These are phyloP conservation scores for Gortyna flavago DNA, from an alignment of 2,888 invertebrate genomes.

Conservation along the genomic window DNA sequence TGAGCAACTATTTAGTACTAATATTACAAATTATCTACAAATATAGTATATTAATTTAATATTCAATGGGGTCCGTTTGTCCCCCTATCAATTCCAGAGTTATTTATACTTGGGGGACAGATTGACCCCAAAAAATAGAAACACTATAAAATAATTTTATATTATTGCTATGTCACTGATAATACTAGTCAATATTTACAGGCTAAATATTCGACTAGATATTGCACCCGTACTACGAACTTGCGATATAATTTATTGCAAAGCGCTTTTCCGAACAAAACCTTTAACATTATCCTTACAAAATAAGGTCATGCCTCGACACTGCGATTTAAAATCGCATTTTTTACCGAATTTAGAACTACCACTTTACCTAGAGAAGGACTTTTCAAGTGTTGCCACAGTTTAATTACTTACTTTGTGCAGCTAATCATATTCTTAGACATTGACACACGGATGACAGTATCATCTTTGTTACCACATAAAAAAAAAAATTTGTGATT, in stretches of 20 bases:
- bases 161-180: slow-evolving; percentile 52
- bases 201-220: slow-evolving; percentile 30
- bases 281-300: slow-evolving; percentile 36
- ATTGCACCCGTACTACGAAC: slow-evolving; percentile 61
- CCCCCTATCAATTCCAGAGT: slow-evolving; percentile 30
- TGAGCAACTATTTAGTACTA: slow-evolving; percentile 70
- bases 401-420: slow-evolving; percentile 1
- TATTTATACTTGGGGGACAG: slow-evolving; percentile 26
- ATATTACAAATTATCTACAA: slow-evolving; percentile 44
- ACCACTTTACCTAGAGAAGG: slow-evolving; percentile 56
- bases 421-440: neutral
- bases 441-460: neutral
- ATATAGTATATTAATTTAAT: slow-evolving; percentile 16
- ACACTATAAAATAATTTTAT: slow-evolving; percentile 26
- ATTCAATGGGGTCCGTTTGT: slow-evolving; percentile 7
- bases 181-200: slow-evolving; percentile 24
- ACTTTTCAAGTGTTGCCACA: slow-evolving; percentile 22
- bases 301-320: slow-evolving; percentile 29
- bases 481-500: too few species aligned
- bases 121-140: slow-evolving; percentile 8
- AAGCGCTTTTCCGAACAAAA: slow-evolving; percentile 36
- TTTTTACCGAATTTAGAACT: slow-evolving; percentile 56
- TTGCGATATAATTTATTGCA: slow-evolving; percentile 28
- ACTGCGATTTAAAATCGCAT: slow-evolving; percentile 53
- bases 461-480: neutral